Evolutionary conservation across 2,113 vertebrate genomes (phyloP), one percentile per base, ranked within the genome.

Genomic region (Cinclus cinclus): DNA sequence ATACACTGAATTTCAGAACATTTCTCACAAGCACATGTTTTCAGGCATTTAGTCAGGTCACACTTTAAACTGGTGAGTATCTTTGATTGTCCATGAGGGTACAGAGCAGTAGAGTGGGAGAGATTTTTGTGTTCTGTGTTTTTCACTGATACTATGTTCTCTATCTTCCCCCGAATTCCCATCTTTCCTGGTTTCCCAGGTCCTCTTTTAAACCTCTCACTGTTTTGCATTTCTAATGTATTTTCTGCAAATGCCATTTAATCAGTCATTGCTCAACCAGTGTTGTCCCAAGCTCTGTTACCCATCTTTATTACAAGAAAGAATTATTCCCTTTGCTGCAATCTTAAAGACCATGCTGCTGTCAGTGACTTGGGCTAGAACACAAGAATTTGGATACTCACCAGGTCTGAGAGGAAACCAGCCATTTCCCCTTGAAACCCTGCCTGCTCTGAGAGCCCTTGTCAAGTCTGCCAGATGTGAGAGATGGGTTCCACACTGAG

Each of bases 391-490:
- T 85, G 58, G 87, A 76, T 91, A 97, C 96, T 96, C 74, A 97
- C 96, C 87, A 97, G 80, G 7, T 90, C 92, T 69, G 94, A 95
- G 79, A 96, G 82, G 84, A 95, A 90, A 76, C 58, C 77, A 75
- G 77, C 58, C 95, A 96, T 97, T 90, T 83, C 55, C 70, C 41
- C 55, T 68, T 65, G 74, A 94, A 78, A 87, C 59, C 49, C 53
- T 90, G 91, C 75, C 86, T 7, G 46, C 60, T 86, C 69, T 28
- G 65, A 73, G 88, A 95, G 79, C 88, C 58, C 74, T 53, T 87
- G 80, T 87, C 86, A 93, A 31, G 58, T 30, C 65, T 89, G 82
- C 65, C 65, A 74, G 74, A 83, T 41, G 69, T 31, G 41, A 81
- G 73, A 60, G 10, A 30, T 31, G 52, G 33, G 47, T 56, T 77